Evolutionary conservation across 2,888 invertebrate species (phyloP), one percentile per base, ranked within the genome.

Genomic region (Dasysyrphus albostriatus): DNA sequence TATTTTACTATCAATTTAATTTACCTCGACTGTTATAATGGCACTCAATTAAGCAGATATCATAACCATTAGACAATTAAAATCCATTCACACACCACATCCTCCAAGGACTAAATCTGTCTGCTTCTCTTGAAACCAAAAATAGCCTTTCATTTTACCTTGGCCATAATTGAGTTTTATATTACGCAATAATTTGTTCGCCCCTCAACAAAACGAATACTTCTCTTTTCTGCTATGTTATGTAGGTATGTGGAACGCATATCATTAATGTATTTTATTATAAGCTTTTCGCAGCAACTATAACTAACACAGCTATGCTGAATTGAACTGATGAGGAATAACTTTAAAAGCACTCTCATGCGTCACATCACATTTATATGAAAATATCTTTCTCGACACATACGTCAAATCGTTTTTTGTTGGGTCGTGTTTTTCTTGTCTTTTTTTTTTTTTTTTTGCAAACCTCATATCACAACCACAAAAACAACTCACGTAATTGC

Each of bases 51-150:
- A 51, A 69, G 29, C 42, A 59, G 12, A 67, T 29, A 32, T 58
- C 58, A 67, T 2, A 51, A 42, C 67, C 80, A 80, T 74, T 80
- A 74, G 39, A 51, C 80, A 74, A 74, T 80, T 74, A 67, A 67
- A 74, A 74, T 61, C 54, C 51, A 59, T 80, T 67, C 59, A 58
- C 9, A 24, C 16, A 29, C 10, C 19, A 47, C 2, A n/a, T 5
- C 1, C 14, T 47, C 65, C 65, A 47, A 65, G 65, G 65, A 65
- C 47, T 32, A 7, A 9, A 49, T 32, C 9, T 65, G 44, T 65
- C 67, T 61, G 24, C 61, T 61, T 61, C 39, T 14, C 39, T 39
- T 34, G 10, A 61, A 61, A 42, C 8, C 12, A 67, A 67, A 67
- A 67, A 49, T 67, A 49, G 63, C 19, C 14, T 67, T 67, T 49